phyloP scores from a whole-genome alignment of 2,888 invertebrate species.

The Macropis europaea region DNA sequence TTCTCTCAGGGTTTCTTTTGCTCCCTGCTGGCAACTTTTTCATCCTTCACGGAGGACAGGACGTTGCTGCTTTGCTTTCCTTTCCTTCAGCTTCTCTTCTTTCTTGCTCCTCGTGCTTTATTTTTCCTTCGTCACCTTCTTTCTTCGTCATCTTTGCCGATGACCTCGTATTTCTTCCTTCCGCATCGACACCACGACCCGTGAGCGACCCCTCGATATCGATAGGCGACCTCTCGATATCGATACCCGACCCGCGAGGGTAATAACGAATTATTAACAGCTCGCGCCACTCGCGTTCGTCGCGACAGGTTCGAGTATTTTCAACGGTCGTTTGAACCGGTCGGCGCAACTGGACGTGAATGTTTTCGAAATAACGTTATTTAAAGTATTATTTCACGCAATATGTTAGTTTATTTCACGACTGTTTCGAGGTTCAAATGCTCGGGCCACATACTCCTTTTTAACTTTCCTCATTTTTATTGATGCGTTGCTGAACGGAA shows the following conservation, averaged over 20 bases:
- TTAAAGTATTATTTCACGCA: too few species aligned
- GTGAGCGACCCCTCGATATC: constrained; percentile 3
- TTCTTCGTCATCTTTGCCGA: neutral
- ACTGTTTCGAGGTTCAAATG: too few species aligned
- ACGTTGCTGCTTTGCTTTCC: neutral
- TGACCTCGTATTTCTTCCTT: neutral
- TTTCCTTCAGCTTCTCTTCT: neutral
- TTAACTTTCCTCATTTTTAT: too few species aligned
- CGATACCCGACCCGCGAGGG: neutral
- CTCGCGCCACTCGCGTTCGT: neutral
- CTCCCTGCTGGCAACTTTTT: constrained; percentile 9
- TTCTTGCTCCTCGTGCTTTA: neutral
- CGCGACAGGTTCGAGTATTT: neutral
- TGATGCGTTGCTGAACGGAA: too few species aligned
- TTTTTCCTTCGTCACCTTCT: neutral
- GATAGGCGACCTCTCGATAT: neutral
- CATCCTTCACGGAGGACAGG: constrained; percentile 3
- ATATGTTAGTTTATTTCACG: too few species aligned
- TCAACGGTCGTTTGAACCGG: neutral
- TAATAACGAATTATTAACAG: constrained; percentile 13
- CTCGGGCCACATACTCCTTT: too few species aligned
- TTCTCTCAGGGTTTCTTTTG: constrained; percentile 13
- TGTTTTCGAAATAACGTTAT: too few species aligned
- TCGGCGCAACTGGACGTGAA: too few species aligned
- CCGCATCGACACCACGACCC: neutral